Evolutionary conservation across 2,888 invertebrate species (phyloP), one percentile per base, ranked within the genome.

Genomic region (Campaea margaritaria): DNA sequence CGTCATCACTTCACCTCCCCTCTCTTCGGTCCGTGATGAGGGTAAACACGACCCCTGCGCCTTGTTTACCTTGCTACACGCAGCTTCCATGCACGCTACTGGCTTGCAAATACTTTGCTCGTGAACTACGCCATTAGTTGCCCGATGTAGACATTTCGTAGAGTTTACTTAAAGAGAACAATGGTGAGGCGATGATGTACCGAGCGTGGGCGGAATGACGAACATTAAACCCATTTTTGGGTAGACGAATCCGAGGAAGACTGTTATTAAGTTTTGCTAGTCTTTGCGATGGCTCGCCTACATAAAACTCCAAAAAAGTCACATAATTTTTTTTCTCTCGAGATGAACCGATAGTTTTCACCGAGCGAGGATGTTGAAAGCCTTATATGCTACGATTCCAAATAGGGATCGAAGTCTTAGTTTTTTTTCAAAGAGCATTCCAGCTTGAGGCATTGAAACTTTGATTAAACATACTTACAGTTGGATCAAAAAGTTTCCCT

Each of bases 231-330:
- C 79, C 75, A 52, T 70, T 68, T 72, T 71, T 72, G 82, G 85
- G 74, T 71, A 64, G 87, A 84, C 89, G 86, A 81, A 67, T 74
- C 73, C 64, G 88, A 91, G 91, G 89, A 84, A 84, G 84, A 64
- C 80, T 78, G 77, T 66, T 78, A 65, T 78, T 47, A 64, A 90
- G 88, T 55, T 61, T 72, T 79, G 83, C 81, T 82, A 73, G 82
- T 68, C 79, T 87, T 89, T 89, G 91, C 91, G 91, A 91, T 92
- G 70, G 72, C 73, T 85, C 86, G 90, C 81, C 89, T 82, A 92
- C 89, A 91, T 62, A 38, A 8, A 54, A 31, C 10, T 21, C 21
- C 36, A 9, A 49, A 49, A 39, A 27, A 28, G 47, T 12, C 31
- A 46, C 1, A 31, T 3, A 1, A 9, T 7, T 31, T 31, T 31